Conservation (phyloP, 2,797 vertebrate genomes). For the Champsocephalus esox region DNA sequence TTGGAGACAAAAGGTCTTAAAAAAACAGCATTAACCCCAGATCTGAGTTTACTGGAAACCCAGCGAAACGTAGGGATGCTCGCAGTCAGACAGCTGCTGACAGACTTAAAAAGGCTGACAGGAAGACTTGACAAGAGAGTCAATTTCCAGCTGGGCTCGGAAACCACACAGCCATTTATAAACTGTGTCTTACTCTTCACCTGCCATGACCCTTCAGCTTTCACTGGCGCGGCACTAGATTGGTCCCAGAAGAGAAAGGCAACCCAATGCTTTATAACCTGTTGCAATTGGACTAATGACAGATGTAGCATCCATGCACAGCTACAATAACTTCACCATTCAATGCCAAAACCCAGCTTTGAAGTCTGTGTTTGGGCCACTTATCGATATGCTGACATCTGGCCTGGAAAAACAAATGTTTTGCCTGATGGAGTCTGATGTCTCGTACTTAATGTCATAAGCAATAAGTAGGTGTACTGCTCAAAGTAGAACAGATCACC, state of each 20-base stretch:
- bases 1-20: constrained; percentile 16
- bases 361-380: constrained; percentile 37
- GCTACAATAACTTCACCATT: constrained; percentile 1
- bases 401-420: constrained; percentile 56
- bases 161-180: constrained; percentile 57
- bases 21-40: constrained; percentile 33
- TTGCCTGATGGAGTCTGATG: constrained; percentile 45
- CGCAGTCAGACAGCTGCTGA: constrained; percentile 54
- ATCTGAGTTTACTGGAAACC: constrained; percentile 38
- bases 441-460: constrained; percentile 39
- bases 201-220: constrained; percentile 61
- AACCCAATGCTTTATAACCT: constrained; percentile 33
- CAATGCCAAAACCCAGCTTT: constrained; percentile 19
- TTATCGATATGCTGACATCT: constrained; percentile 47
- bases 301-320: constrained; percentile 17
- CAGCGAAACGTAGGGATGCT: constrained; percentile 33
- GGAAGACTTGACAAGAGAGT: constrained; percentile 57
- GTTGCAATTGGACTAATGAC: constrained; percentile 30
- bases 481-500: constrained; percentile 38
- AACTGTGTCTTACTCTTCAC: constrained; percentile 56
- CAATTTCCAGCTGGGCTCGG: constrained; percentile 63
- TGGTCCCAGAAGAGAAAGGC: constrained; percentile 15
- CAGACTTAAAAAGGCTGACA: constrained; percentile 52
- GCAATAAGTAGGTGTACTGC: constrained; percentile 41
- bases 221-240: constrained; percentile 16